Evolutionary conservation across 23 tunicate genomes (phyloP).

Genomic region (Trididemnum miniatum): DNA sequence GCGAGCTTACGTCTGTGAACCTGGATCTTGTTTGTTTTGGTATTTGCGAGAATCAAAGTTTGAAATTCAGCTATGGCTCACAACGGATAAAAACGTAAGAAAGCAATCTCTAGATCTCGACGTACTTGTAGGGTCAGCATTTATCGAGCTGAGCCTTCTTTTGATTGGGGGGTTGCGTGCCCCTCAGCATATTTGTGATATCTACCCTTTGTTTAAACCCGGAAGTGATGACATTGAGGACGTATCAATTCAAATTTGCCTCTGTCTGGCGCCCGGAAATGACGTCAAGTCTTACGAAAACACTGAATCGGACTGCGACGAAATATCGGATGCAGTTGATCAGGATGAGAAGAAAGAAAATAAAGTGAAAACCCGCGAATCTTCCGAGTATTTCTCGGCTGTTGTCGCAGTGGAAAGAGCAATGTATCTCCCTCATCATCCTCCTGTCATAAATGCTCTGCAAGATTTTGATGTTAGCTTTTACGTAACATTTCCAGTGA

Average conservation of each 20-base stretch:
- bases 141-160: conserved; percentile 45
- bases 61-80: conserved; percentile 59
- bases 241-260: conserved; percentile 43
- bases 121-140: conserved; percentile 41
- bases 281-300: conserved; percentile 16
- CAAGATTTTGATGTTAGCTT: not conserved
- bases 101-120: conserved; percentile 47
- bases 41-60: conserved; percentile 64
- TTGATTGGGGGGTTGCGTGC: conserved; percentile 14
- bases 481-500: conserved; percentile 39
- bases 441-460: not conserved
- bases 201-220: conserved; percentile 44
- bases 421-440: conserved; percentile 55
- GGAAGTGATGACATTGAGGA: conserved; percentile 46
- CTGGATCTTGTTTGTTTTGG: conserved; percentile 37
- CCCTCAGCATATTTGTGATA: conserved; percentile 65
- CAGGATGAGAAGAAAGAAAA: not conserved
- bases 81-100: conserved; percentile 17
- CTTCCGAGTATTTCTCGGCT: conserved; percentile 35
- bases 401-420: conserved; percentile 64
- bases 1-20: conserved; percentile 58
- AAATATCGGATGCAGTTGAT: conserved; percentile 1
- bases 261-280: conserved; percentile 60
- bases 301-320: not conserved
- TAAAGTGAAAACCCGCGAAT: not conserved